Evolutionary conservation across 1,140 invertebrate genomes (phyloP), one percentile per base, ranked within the genome.

Genomic region (Cyclina sinensis): DNA sequence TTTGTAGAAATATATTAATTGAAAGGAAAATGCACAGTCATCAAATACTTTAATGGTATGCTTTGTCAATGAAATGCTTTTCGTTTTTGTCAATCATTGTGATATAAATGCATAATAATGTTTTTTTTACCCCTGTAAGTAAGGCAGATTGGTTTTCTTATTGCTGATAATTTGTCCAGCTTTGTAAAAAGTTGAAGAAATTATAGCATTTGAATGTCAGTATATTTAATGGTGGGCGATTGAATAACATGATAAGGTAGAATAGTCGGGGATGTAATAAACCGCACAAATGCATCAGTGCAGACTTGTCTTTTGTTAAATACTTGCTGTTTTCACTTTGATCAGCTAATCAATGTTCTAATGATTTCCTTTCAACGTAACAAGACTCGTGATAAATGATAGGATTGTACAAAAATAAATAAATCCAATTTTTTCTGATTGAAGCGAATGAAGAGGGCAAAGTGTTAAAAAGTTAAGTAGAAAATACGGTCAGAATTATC

Each of bases 391-490:
- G 21, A n/a, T 70, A 37, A 70, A 70, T 37, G 65, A 70, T 70
- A 70, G 0, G 65, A 70, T 70, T 70, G 35, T 37, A 37, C 14
- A 12, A 70, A 70, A 70, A 27, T 7, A 18, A 37, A 39, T 37
- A 18, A 70, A 70, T 37, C 65, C 21, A 35, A 70, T 70, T 70
- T 65, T 70, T 11, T 12, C 32, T 32, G 37, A 70, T 70, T 70
- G 27, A 39, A 37, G 3, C 37, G 14, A 30, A 37, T 14, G 21
- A 37, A 70, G 65, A 70, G 65, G 65, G 32, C 65, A 70, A 37
- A 70, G 65, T 70, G 65, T 70, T 70, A 70, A 70, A 70, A 70
- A 70, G 65, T 39, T 70, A 70, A 70, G 65, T 70, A 70, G 65
- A 70, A 30, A 21, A 21, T 1, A 39, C 2, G 14, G 32, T 35